Base-by-base conservation (phyloP, 2,888 invertebrate genomes). In the Ganaspis brasiliensis region DNA sequence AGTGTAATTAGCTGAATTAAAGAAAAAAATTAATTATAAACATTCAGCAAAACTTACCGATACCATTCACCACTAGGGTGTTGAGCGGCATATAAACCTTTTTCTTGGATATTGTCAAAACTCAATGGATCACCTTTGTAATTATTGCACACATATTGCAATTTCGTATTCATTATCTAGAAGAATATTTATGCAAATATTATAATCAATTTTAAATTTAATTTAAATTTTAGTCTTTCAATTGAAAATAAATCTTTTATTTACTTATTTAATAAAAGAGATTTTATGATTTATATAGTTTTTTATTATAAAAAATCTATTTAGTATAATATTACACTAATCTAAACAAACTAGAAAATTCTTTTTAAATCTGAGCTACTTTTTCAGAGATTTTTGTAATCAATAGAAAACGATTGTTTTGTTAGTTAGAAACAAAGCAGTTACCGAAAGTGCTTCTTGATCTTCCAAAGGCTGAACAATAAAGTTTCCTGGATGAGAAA, bases 401-500 rank as follows among this genome's bases (percentile, higher is more conserved):
- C n/a, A n/a, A n/a, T n/a, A n/a, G n/a, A n/a, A n/a, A n/a, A n/a
- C n/a, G n/a, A n/a, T n/a, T n/a, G n/a, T n/a, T n/a, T n/a, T n/a
- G n/a, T n/a, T n/a, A n/a, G n/a, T n/a, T n/a, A n/a, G n/a, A n/a
- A 45, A 24, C 70, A 45, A 16, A 91, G 92, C 92, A 78, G 73
- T 75, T 67, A 87, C 87, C 76, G 81, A 74, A 24, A 87, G 78
- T 10, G 80, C 74, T 1, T 10, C 8, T n/a, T 61, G 77, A 35
- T 79, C 79, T 0, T 82, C 77, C 12, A 82, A 82, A 0, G 91
- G 90, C 72, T 91, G 91, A 63, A 95, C 94, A 57, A 94, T 94
- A 85, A 96, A 96, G 91, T 95, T 95, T 91, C 94, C 94, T 0
- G 97, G 97, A 93, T 95, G 95, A 2, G 96, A 95, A 0, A 96